Percentiles rank a stretch among this genome's conserved stretches.
Evolutionary conservation across 92 coral and sea anemone genomes (phyloP).

Genomic region (Heteractis magnifica): DNA sequence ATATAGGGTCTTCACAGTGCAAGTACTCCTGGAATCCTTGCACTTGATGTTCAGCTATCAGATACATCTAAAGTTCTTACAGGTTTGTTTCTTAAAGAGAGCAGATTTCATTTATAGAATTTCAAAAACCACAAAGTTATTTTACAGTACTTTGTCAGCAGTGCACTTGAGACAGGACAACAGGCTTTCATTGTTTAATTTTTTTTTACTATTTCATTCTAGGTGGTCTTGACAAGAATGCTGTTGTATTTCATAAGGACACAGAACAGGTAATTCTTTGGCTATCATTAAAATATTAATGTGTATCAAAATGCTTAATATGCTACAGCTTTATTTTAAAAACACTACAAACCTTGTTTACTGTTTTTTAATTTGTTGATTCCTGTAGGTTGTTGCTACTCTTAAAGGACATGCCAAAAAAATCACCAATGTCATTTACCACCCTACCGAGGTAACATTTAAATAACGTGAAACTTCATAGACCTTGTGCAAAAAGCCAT

Average conservation of each 20-base stretch:
- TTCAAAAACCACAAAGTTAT: background rate
- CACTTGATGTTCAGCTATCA: slow-evolving; percentile 88
- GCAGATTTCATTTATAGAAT: background rate
- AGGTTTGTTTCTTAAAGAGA: slow-evolving; percentile 53
- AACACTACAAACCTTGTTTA: background rate
- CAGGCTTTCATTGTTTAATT: background rate
- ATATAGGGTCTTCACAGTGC: slow-evolving; percentile 97
- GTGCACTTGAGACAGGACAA: too few species aligned
- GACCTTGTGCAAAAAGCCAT: too few species aligned
- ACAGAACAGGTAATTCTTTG: slow-evolving; percentile 77
- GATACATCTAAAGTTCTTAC: slow-evolving; percentile 93
- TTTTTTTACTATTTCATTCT: slow-evolving; percentile 7
- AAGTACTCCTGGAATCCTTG: slow-evolving; percentile 96
- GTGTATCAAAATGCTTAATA: background rate
- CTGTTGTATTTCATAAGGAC: slow-evolving; percentile 93
- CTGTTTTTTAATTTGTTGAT: background rate
- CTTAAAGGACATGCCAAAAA: slow-evolving; percentile 97
- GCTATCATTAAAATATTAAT: background rate
- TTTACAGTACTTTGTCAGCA: too few species aligned
- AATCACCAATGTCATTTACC: slow-evolving; percentile 95
- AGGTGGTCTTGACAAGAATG: slow-evolving; percentile 99
- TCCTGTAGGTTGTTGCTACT: slow-evolving; percentile 86
- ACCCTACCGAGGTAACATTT: slow-evolving; percentile 83
- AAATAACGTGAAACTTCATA: background rate
- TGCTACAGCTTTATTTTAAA: too few species aligned